These are phyloP conservation scores for Gisinianus flammeolus DNA, from an alignment of 2,888 invertebrate genomes.

Conservation along the genomic window DNA sequence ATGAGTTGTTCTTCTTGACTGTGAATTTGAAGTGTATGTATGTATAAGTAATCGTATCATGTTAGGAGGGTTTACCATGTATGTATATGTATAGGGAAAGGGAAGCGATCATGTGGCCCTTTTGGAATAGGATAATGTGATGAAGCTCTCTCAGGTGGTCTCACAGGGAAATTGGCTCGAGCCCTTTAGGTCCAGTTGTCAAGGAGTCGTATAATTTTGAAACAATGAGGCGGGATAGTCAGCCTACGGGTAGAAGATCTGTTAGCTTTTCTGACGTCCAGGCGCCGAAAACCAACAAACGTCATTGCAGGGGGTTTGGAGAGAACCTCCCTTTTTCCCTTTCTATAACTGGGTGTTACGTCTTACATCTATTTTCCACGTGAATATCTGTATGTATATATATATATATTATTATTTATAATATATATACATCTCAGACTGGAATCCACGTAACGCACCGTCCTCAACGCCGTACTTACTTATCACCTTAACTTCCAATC, in stretches of 20 bases:
- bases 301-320: slow-evolving; percentile 52
- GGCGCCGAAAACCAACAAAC: slow-evolving; percentile 57
- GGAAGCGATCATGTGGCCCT: slow-evolving; percentile 28
- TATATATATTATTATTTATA: too few relatives aligned
- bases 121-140: slow-evolving; percentile 44
- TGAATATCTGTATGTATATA: too few relatives aligned
- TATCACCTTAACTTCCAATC: slow-evolving; percentile 38
- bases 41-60: slow-evolving; percentile 21
- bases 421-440: background rate
- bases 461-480: background rate
- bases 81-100: background rate
- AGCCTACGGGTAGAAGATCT: slow-evolving; percentile 30
- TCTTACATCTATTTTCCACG: background rate
- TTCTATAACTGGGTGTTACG: slow-evolving; percentile 1
- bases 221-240: slow-evolving; percentile 50
- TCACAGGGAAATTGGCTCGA: slow-evolving; percentile 40
- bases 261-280: slow-evolving; percentile 50
- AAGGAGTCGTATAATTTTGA: slow-evolving; percentile 48
- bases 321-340: slow-evolving; percentile 37
- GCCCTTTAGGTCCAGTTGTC: slow-evolving; percentile 50
- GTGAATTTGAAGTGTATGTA: background rate
- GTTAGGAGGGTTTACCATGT: slow-evolving; percentile 9
- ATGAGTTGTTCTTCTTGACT: background rate
- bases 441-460: background rate
- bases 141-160: slow-evolving; percentile 55